Conservation (phyloP, 2,888 invertebrate genomes). For the Rhynchonema sp. region DNA sequence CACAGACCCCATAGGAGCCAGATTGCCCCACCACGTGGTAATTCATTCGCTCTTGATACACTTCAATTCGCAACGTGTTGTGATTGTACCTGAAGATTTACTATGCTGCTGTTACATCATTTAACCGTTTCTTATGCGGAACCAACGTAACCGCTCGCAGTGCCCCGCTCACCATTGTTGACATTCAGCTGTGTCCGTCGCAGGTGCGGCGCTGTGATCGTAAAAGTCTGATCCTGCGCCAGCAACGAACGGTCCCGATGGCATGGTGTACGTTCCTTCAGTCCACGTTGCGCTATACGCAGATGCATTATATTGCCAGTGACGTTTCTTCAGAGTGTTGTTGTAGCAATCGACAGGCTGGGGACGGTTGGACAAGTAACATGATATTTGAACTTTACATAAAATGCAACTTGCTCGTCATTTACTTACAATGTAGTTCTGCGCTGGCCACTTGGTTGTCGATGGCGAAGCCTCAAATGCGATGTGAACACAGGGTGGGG, state of each 20-base stretch:
- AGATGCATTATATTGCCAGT: too few species aligned
- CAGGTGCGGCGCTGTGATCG: background rate
- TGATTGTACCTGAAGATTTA: background rate
- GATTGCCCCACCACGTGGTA: too few species aligned
- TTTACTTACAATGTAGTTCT: background rate
- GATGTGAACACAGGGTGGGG: too few species aligned
- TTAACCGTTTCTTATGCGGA: too few species aligned
- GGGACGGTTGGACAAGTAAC: too few species aligned
- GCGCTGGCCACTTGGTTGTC: background rate
- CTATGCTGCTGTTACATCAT: background rate
- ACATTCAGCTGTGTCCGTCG: background rate
- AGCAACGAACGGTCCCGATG: background rate
- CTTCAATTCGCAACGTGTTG: background rate
- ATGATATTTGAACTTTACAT: too few species aligned
- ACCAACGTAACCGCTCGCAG: too few species aligned
- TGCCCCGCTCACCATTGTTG: background rate
- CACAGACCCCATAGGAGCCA: too few species aligned
- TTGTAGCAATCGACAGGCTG: background rate
- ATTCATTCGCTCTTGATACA: background rate
- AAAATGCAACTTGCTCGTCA: too few species aligned
- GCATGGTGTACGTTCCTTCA: background rate
- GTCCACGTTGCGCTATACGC: background rate
- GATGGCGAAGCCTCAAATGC: background rate
- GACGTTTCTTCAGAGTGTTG: background rate
- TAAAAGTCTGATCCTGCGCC: background rate